Conservation (phyloP, 2,888 invertebrate genomes). For the Drosophila mercatorum region DNA sequence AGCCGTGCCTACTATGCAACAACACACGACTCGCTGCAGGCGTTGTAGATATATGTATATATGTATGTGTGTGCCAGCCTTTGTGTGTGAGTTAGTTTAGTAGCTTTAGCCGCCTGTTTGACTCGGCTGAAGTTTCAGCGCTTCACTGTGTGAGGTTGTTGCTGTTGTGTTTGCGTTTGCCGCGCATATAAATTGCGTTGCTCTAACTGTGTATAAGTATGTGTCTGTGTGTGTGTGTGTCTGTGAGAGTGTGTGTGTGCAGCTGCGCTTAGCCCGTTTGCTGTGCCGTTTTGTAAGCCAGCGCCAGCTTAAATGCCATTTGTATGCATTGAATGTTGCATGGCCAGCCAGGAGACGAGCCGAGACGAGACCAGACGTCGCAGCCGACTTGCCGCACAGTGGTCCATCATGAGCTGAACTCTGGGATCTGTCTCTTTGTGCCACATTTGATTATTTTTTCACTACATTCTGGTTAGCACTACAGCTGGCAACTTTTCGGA, state of each 20-base stretch:
- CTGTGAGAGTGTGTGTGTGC: conserved; percentile 34
- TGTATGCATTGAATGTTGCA: conserved; percentile 82
- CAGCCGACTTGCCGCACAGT: conserved; percentile 34
- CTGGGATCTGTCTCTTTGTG: conserved; percentile 43
- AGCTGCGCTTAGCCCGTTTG: conserved; percentile 70
- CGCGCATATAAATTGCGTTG: conserved; percentile 79
- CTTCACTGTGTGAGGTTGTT: conserved; percentile 38
- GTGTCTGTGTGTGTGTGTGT: conserved; percentile 31
- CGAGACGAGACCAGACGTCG: neutral
- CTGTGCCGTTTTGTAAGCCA: conserved; percentile 59
- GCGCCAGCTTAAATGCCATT: conserved; percentile 81
- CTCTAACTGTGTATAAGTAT: conserved; percentile 20
- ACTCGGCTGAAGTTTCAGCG: conserved; percentile 69
- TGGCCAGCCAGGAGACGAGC: conserved; percentile 44
- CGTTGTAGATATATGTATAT: conserved; percentile 14
- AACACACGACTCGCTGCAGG: conserved; percentile 54
- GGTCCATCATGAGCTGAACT: conserved; percentile 43
- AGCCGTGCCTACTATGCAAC: conserved; percentile 63
- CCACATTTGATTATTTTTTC: conserved; percentile 56
- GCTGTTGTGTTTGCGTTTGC: conserved; percentile 54
- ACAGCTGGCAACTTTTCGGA: conserved; percentile 61
- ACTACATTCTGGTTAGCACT: conserved; percentile 11
- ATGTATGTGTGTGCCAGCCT: conserved; percentile 8
- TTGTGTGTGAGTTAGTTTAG: conserved; percentile 58
- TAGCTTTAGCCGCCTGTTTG: conserved; percentile 78